A percentile compares a stretch with the other conserved stretches of the same genome.
phyloP scores from a whole-genome alignment of 2,797 vertebrate genomes.

The Coluber constrictor region DNA sequence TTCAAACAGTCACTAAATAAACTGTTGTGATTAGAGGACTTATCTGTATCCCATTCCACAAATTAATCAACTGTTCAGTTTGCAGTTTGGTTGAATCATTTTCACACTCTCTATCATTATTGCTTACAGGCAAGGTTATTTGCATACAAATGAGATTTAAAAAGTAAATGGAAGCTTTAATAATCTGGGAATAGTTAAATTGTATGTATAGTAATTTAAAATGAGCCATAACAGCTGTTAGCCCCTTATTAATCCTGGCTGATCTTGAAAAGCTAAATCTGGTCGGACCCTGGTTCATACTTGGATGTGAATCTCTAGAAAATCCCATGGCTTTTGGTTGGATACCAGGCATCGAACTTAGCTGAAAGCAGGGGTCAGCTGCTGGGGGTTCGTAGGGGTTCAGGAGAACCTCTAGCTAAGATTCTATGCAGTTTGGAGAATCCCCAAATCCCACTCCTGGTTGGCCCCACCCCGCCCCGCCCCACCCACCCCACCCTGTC shows the following conservation, averaged over 20 bases:
- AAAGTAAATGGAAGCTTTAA: neutral
- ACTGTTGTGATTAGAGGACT: too few species aligned
- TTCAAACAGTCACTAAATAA: too few species aligned
- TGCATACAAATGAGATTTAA: neutral
- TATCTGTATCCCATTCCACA: neutral
- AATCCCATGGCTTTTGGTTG: neutral
- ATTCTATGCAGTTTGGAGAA: too few species aligned
- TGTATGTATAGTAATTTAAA: neutral
- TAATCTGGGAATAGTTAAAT: neutral
- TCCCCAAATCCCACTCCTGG: too few species aligned
- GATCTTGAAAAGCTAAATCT: neutral
- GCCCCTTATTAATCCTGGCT: neutral
- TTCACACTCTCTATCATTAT: neutral
- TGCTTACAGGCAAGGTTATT: neutral
- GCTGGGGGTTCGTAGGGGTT: too few species aligned
- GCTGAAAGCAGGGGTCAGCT: neutral
- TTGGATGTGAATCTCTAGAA: neutral
- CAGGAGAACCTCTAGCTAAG: too few species aligned
- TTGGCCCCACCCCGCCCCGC: too few species aligned
- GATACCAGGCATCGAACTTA: neutral
- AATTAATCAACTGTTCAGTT: neutral
- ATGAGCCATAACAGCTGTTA: neutral
- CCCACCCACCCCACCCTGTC: too few species aligned
- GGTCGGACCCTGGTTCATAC: neutral
- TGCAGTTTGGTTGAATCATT: neutral